phyloP scores from a whole-genome alignment of 2,797 vertebrate species.

The Intellagama lesueurii region DNA sequence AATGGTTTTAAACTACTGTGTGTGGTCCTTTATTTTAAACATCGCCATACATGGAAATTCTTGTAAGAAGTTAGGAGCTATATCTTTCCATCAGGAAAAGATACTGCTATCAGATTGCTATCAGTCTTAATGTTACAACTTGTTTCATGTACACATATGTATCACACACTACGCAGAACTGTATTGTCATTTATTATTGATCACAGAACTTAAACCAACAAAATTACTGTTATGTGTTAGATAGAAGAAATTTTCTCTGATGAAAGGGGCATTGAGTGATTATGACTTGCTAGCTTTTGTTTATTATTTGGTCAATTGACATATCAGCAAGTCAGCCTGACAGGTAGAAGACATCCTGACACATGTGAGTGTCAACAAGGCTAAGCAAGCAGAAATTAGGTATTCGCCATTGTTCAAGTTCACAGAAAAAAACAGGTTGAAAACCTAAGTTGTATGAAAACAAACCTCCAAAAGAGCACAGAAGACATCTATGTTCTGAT shows the following conservation, averaged over 20 bases:
- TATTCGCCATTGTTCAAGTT: background rate
- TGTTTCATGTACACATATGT: background rate
- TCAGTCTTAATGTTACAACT: background rate
- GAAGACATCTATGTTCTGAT: background rate
- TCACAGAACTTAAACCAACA: background rate
- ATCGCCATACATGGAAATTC: background rate
- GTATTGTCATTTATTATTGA: background rate
- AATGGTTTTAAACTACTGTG: background rate
- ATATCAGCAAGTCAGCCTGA: background rate
- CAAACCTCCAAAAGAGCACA: conserved; percentile 18
- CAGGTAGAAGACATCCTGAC: conserved; percentile 1
- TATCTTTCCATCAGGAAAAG: background rate
- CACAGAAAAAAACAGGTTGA: conserved; percentile 20
- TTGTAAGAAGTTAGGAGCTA: background rate
- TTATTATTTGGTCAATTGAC: background rate
- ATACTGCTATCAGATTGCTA: background rate
- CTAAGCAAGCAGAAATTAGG: background rate
- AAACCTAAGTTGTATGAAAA: background rate
- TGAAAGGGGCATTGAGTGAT: background rate
- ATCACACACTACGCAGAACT: too few relatives aligned
- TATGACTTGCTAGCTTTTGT: background rate
- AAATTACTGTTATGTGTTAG: background rate
- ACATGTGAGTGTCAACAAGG: conserved; percentile 3
- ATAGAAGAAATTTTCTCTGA: background rate
- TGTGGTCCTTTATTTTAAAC: background rate